Evolutionary conservation across 2,888 invertebrate species (phyloP).

Genomic region (Eupithecia centaureata): DNA sequence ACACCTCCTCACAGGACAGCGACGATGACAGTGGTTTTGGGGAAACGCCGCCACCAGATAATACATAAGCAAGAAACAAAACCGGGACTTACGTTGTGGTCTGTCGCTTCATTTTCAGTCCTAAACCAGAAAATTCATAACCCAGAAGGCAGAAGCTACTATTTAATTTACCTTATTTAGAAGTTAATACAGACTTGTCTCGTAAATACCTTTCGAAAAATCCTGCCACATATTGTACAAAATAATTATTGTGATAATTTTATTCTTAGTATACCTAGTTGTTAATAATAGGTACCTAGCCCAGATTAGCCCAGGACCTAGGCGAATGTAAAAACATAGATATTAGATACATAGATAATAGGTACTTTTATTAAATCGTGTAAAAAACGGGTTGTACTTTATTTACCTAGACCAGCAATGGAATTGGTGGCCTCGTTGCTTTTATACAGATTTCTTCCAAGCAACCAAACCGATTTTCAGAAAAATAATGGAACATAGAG

Average conservation of each 20-base stretch:
- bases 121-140: neutral
- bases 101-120: neutral
- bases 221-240: neutral
- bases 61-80: neutral
- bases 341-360: too few relatives aligned
- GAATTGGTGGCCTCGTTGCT: too few relatives aligned
- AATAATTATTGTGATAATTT: neutral
- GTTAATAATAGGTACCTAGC: too few relatives aligned
- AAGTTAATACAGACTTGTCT: neutral
- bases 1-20: neutral
- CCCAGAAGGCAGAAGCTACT: neutral
- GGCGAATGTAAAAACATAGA: too few relatives aligned
- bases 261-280: neutral
- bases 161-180: neutral
- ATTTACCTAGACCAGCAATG: too few relatives aligned
- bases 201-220: neutral
- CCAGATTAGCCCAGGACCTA: too few relatives aligned
- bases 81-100: neutral
- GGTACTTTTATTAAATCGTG: too few relatives aligned
- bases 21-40: constrained; percentile 17
- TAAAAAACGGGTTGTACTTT: too few relatives aligned
- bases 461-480: too few relatives aligned
- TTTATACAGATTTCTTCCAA: too few relatives aligned
- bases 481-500: too few relatives aligned
- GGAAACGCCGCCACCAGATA: constrained; percentile 1